Conservation (phyloP, 2,113 vertebrate species). For the Elephantulus edwardii region DNA sequence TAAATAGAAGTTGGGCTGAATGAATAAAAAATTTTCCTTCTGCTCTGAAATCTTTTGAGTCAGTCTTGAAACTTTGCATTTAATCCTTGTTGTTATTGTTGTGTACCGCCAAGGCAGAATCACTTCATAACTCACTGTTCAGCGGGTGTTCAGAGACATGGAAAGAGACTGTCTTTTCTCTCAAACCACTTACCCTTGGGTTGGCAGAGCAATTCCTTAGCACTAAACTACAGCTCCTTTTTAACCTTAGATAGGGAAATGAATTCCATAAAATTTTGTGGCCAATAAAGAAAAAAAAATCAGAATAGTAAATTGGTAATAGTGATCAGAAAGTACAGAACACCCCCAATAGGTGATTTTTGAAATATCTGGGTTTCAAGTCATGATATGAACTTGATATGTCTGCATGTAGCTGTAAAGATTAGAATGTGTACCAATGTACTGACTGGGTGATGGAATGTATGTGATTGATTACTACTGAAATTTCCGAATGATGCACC, state of each 20-base stretch:
- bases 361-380: not conserved
- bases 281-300: slow-evolving; percentile 13
- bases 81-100: too few species aligned
- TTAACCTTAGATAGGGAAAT: not conserved
- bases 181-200: too few species aligned
- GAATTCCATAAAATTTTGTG: not conserved
- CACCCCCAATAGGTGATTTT: not conserved
- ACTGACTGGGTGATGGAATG: not conserved
- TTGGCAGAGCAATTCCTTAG: too few species aligned
- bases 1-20: not conserved
- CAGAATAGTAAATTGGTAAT: not conserved
- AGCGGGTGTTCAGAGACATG: too few species aligned
- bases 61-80: slow-evolving; percentile 22
- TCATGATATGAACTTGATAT: not conserved
- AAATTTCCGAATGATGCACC: slow-evolving; percentile 9
- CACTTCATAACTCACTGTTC: too few species aligned
- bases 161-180: too few species aligned
- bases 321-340: not conserved
- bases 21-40: not conserved
- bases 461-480: not conserved
- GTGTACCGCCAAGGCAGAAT: too few species aligned
- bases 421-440: not conserved
- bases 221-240: too few species aligned
- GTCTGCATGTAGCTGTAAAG: not conserved
- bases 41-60: slow-evolving; percentile 35